phyloP scores from a whole-genome alignment of 2,113 vertebrate species.

The Leptosomus discolor region DNA sequence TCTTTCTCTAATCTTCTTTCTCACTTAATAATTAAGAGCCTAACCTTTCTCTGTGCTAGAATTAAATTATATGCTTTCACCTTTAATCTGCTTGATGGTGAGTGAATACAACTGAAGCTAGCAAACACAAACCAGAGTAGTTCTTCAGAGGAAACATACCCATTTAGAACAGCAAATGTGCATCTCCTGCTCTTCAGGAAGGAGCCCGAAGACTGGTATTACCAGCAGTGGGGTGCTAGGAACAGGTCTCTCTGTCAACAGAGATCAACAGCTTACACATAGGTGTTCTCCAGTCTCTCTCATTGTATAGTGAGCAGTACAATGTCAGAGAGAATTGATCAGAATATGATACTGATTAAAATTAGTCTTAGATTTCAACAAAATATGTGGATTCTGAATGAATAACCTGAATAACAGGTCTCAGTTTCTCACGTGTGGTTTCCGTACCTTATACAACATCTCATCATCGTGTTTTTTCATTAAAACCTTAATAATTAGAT shows the following conservation, averaged over 20 bases:
- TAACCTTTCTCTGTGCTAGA: not conserved
- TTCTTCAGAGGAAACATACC: not conserved
- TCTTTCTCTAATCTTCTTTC: not conserved
- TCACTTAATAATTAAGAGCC: not conserved
- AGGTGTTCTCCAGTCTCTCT: not conserved
- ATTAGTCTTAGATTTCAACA: not conserved
- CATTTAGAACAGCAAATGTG: not conserved
- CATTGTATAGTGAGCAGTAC: not conserved
- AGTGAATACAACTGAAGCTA: not conserved
- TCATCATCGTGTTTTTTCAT: not conserved
- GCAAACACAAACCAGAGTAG: not conserved
- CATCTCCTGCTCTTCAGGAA: not conserved
- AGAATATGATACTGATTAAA: not conserved
- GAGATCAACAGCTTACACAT: not conserved
- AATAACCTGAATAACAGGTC: not conserved
- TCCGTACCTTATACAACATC: not conserved
- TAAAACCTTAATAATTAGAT: not conserved
- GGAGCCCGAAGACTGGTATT: not conserved
- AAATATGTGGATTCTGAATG: not conserved
- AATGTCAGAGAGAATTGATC: not conserved
- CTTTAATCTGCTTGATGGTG: not conserved
- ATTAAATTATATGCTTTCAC: not conserved
- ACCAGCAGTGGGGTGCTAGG: not conserved
- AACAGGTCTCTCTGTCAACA: not conserved
- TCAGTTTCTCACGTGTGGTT: not conserved